phyloP scores from a whole-genome alignment of 2,113 vertebrate species.

The Ceyx melanurus region DNA sequence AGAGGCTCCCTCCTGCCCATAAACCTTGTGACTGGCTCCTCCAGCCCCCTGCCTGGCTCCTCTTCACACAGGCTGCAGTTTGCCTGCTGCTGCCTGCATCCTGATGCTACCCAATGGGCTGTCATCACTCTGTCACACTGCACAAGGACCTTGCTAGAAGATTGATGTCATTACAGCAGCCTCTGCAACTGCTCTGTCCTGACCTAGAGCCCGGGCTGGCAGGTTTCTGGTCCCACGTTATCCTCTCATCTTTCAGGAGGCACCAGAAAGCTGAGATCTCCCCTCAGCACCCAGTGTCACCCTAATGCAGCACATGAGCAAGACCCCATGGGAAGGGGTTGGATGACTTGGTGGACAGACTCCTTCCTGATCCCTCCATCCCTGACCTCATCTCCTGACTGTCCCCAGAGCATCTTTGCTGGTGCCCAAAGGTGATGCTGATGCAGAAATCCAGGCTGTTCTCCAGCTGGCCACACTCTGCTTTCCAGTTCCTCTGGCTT shows the following conservation, averaged over 20 bases:
- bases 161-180: background rate
- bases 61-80: accelerated
- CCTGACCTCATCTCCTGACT: background rate
- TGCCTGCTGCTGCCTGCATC: accelerated
- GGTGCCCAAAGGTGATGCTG: too few species aligned
- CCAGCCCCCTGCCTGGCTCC: background rate
- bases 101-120: background rate
- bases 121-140: background rate
- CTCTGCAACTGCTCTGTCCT: background rate
- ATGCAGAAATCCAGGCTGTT: background rate
- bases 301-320: accelerated
- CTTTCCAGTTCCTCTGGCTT: background rate
- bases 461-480: background rate
- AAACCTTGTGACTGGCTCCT: background rate
- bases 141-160: background rate
- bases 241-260: background rate
- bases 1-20: background rate
- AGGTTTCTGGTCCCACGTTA: background rate
- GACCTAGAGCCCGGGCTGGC: background rate
- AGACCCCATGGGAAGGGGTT: background rate
- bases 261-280: background rate
- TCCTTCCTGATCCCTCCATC: background rate
- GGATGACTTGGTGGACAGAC: background rate
- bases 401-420: background rate
- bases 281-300: too few species aligned